Evolutionary conservation across 2,888 invertebrate genomes (phyloP), one percentile per base, ranked within the genome.

Genomic region (Cosmopolites sordidus): DNA sequence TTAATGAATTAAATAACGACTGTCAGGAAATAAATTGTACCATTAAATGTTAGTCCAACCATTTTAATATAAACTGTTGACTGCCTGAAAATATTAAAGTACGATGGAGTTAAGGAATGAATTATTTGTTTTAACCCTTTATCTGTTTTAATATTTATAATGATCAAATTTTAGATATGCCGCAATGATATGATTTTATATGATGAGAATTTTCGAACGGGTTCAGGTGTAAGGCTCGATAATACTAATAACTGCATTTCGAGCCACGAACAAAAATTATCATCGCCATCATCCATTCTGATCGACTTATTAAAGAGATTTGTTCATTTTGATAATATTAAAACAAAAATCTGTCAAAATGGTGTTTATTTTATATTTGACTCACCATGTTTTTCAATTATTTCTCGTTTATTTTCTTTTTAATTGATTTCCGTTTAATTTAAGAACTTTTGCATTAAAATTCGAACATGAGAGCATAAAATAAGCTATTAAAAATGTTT

Each of bases 111-210:
- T 16, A 43, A 17, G 38, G 39, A 54, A 54, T 54, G 39, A 45
- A 50, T 42, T 49, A 54, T 54, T 54, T 54, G 42, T 51, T 59
- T 54, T 55, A 60, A 58, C 59, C 56, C 60, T 60, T 58, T 52
- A 51, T 51, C 52, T 38, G 22, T 16, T 53, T 41, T 53, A 55
- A 51, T 52, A 50, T 55, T 62, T 60, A 64, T 64, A 61, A 56
- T 56, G 63, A 64, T 64, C 60, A 62, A 59, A 64, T 63, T 64
- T 61, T 63, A 63, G 65, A 66, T 66, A 56, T 60, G 58, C 58
- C 57, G 51, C 57, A 44, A 43, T 58, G 61, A 63, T 63, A 63
- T 58, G 58, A 57, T 61, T 22, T 64, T 60, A 63, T 62, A 64
- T 62, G 62, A 63, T 66, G 66, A 58, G 66, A 66, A 64, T 61